These are phyloP conservation scores for roundworm (Caenorhabditis elegans) DNA, from an alignment of 1,140 invertebrate species.

Conservation along the genomic window WBcel235 BX284604.4:7545501-7546000, in stretches of 20 bases:
- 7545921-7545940: neutral
- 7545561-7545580: slow-evolving; percentile 89
- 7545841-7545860: slow-evolving; percentile 69
- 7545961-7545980: slow-evolving; percentile 66
- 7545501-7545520: slow-evolving; percentile 88
- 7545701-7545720: slow-evolving; percentile 64
- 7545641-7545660: slow-evolving; percentile 88
- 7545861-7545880: slow-evolving; percentile 70
- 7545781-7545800: slow-evolving; percentile 49
- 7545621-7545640: slow-evolving; percentile 86
- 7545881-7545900: slow-evolving; percentile 71
- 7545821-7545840: slow-evolving; percentile 70
- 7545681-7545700: slow-evolving; percentile 70
- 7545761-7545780: slow-evolving; percentile 44
- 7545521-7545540: slow-evolving; percentile 76
- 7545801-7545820: slow-evolving; percentile 65
- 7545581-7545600: slow-evolving; percentile 86
- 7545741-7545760: slow-evolving; percentile 51
- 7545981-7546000: slow-evolving; percentile 87
- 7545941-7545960: slow-evolving; percentile 56
- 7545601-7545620: slow-evolving; percentile 84
- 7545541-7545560: slow-evolving; percentile 85
- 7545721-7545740: slow-evolving; percentile 61
- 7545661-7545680: slow-evolving; percentile 90
- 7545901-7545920: slow-evolving; percentile 68